Base-by-base conservation (phyloP, 2,888 invertebrate species). In the Notodonta dromedarius region DNA sequence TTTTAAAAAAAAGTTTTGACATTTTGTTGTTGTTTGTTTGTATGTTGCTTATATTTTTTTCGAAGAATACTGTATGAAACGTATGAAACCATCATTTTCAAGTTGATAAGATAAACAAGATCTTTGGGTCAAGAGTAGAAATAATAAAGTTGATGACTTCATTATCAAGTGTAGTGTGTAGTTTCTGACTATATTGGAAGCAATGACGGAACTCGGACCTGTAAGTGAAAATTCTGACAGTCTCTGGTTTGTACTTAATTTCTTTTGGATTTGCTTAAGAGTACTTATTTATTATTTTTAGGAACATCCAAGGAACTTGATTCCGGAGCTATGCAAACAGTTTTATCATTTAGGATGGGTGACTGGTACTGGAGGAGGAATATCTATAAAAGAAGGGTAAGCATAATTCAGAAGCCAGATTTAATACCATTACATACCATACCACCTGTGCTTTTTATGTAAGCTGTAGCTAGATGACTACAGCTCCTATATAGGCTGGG, bases 341-440 rank as follows among this genome's bases (percentile, higher is more conserved):
- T 99, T 99, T 89, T 99, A 99, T 87, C 89, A 97, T 73, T 91
- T 98, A 57, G 99, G 98, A 79, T 99, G 99, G 99, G 98, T 98
- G 0, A 98, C 98, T 5, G 99, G 99, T 7, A 99, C 99, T 35
- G 99, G 99, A 14, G 99, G 99, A 56, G 98, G 98, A 56, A 98
- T 99, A 70, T 98, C 97, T 71, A 98, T 99, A 51, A 98, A 97
- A 88, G 89, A 96, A 70, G 96, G 96, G 98, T 97, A 90, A 87
- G 89, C 8, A n/a, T 1, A 11, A 35, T 35, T 35, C 35, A 50
- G 16, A 5, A 35, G 7, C 11, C 5, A 9, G 35, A 35, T n/a
- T 52, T 32, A 4, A 12, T 42, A 9, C 0, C 9, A 42, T 11
- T 42, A 9, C 11, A 2, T 42, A 9, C 42, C 42, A 24, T 24